Evolutionary conservation across 2,888 invertebrate species (phyloP), one percentile per base, ranked within the genome.

Genomic region (Pyrrhopygopsis socrates): DNA sequence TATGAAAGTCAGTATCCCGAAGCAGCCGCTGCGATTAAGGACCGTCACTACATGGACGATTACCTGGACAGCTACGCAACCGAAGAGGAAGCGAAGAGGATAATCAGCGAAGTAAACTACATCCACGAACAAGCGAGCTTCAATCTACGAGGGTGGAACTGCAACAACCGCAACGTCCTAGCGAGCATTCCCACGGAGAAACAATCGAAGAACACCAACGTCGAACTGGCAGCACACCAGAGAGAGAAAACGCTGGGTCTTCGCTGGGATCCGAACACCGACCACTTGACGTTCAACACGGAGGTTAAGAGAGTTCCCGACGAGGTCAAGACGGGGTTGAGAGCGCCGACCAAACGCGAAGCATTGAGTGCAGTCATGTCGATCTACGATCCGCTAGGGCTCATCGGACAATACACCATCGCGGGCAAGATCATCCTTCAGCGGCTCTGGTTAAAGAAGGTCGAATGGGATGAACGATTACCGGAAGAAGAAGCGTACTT

Each of bases 311-410:
- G 76, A 20, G 73, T 76, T 2, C 73, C 77, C 5, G 58, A 34
- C 4, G 80, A 76, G 20, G 81, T 84, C 11, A 50, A 63, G 2
- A 27, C 24, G 13, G 58, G 24, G 5, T 20, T 22, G 24, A 50
- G 73, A 81, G n/a, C n/a, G n/a, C n/a, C n/a, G n/a, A n/a, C 79
- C 11, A 84, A 84, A 22, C 45, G 82, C 18, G 86, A 87, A 38
- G 67, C 74, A 0, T 27, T 77, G 38, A 0, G 86, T 92, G 8
- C 95, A 93, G 95, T 94, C 93, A 0, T 83, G 83, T 71, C 75
- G 1, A 63, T 95, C 0, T 96, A 93, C 74, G 95, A 96, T 65
- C 95, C 95, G 9, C 30, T 86, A 18, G 84, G 86, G 2, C 77
- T 88, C 60, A 67, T 83, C 2, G 50, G 70, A 0, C 87, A 77